Evolutionary conservation across 2,888 invertebrate genomes (phyloP), one percentile per base, ranked within the genome.

Genomic region (Euplagia quadripunctaria): DNA sequence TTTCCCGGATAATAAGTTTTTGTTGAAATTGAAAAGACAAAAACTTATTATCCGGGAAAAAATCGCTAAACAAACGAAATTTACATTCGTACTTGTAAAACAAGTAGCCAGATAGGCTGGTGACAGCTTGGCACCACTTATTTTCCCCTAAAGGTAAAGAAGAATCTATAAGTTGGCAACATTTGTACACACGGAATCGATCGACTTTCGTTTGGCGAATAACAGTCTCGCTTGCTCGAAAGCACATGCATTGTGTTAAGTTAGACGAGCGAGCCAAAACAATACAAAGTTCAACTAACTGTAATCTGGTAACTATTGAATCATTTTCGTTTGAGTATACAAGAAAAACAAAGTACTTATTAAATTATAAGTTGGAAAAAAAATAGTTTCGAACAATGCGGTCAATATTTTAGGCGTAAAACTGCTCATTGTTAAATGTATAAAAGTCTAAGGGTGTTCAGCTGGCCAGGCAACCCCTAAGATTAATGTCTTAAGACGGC

Each of bases 401-500:
- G 72, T 80, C 74, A 70, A 75, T 68, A 67, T 70, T 68, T 77
- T 82, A 73, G 67, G 67, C 64, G 58, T 71, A 61, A 43, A 52
- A 64, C 43, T 78, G 63, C 41, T 61, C 74, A 79, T 84, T 86
- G 84, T 83, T 51, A 73, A 70, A 77, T 78, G 73, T 74, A 86
- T 82, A 86, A 91, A 89, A 85, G 88, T 89, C 79, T 73, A 86
- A 88, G 88, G 90, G 88, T 90, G 88, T 91, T 93, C 94, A 94
- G 94, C 94, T 93, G 94, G 94, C 86, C 88, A 88, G 83, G 89
- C 71, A 86, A 89, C 93, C 92, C 91, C 83, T 85, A 94, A 94
- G 93, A 94, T 93, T 94, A 94, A 94, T 94, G 94, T 93, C 94
- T 94, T 86, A 86, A 89, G 88, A 88, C 87, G 75, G 76, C 87